Evolutionary conservation across 2,888 invertebrate genomes (phyloP), one percentile per base, ranked within the genome.

Genomic region (Troides oblongomaculatus): DNA sequence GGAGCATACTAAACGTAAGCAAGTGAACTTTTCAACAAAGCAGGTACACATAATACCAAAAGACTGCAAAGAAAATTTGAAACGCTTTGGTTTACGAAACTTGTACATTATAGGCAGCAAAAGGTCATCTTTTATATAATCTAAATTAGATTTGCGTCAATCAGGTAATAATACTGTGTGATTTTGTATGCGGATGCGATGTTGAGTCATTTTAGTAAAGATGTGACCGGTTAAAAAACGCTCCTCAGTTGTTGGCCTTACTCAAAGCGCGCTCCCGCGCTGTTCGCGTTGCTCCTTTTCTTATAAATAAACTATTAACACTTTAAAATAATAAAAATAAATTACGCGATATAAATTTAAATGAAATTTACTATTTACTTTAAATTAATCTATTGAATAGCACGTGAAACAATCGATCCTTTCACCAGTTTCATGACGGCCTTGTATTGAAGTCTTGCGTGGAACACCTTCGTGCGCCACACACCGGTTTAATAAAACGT

Each of bases 171-270:
- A 56, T 53, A 53, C 53, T 21, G 56, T 56, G 56, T 39, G 57
- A 57, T 39, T 64, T 43, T 62, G 50, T 62, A 62, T 62, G 62
- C 62, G 23, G 64, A 12, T 56, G 25, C 65, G 58, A 59, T 7
- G 59, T 65, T 65, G 46, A 59, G 25, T 59, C 58, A 56, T 56
- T 43, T 59, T 59, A 65, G 46, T 58, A 65, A 65, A 65, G 65
- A 65, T 65, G 65, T 65, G 65, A 65, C 65, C 65, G 46, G 65
- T 39, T 39, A 65, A 65, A 65, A 65, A 59, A 46, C 65, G 25
- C 2, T 25, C 23, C 25, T 59, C 65, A 65, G 65, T 65, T 43
- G 65, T 57, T 65, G 65, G 65, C 65, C 65, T 65, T 59, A 58
- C 65, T 59, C 53, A 23, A 18, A 65, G 65, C 65, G 36, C 23